phyloP scores from a whole-genome alignment of 2,888 invertebrate species.

The Apantesis nais region DNA sequence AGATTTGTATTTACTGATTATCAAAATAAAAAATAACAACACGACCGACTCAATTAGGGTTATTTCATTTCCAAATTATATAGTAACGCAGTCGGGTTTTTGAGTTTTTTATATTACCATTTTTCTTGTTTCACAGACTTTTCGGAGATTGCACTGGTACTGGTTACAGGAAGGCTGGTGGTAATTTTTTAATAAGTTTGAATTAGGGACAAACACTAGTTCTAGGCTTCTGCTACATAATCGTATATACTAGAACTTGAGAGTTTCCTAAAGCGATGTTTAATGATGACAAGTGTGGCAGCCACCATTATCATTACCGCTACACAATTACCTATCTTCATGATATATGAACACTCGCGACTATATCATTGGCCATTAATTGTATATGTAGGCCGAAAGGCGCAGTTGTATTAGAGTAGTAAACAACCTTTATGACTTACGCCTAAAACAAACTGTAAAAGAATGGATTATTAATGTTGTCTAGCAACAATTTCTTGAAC shows the following conservation, averaged over 20 bases:
- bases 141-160: too few relatives aligned
- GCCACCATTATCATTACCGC: neutral
- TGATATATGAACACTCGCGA: neutral
- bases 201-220: neutral
- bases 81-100: too few relatives aligned
- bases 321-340: neutral
- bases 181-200: neutral
- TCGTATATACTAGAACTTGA: neutral
- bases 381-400: neutral
- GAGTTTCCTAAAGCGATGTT: constrained; percentile 4
- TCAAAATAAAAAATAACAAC: too few relatives aligned
- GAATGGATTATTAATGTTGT: neutral
- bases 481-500: neutral
- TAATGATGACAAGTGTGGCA: constrained; percentile 2
- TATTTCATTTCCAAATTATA: too few relatives aligned
- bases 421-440: neutral
- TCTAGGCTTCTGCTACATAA: neutral
- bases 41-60: too few relatives aligned
- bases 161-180: too few relatives aligned
- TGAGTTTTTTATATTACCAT: too few relatives aligned
- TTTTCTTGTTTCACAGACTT: too few relatives aligned
- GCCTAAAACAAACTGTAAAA: neutral
- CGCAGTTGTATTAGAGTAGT: neutral
- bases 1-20: too few relatives aligned
- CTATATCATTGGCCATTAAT: neutral